Conservation (phyloP, 2,797 vertebrate genomes). For the Mycteria americana region DNA sequence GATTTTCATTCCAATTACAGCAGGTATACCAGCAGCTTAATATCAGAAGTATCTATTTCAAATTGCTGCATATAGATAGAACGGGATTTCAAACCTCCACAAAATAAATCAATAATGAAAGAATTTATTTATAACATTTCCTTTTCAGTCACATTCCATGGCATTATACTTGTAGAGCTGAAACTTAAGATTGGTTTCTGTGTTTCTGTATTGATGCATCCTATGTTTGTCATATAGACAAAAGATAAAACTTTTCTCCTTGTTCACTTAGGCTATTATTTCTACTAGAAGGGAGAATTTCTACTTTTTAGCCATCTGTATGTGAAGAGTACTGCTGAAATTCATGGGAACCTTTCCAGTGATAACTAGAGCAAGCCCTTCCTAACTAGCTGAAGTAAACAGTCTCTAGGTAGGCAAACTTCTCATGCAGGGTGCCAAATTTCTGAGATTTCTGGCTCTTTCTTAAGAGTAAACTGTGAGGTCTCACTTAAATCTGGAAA, state of each 20-base stretch:
- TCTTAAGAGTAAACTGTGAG: background rate
- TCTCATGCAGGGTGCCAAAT: background rate
- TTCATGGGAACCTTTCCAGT: background rate
- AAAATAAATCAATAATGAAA: background rate
- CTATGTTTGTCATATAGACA: background rate
- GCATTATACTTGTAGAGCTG: background rate
- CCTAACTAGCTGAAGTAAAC: slow-evolving; percentile 41
- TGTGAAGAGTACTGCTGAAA: background rate
- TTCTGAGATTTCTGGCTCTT: background rate
- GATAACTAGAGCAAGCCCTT: background rate
- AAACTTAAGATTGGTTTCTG: background rate
- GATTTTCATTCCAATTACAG: slow-evolving; percentile 14
- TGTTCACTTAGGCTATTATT: background rate
- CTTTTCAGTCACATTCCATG: background rate
- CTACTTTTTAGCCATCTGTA: slow-evolving; percentile 24
- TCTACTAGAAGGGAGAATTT: slow-evolving; percentile 1
- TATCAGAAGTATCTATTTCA: background rate
- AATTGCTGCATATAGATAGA: background rate
- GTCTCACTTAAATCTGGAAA: background rate
- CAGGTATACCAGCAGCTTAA: background rate
- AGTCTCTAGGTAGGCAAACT: background rate
- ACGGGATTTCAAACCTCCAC: background rate
- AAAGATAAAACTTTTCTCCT: background rate
- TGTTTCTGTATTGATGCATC: background rate
- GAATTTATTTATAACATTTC: background rate